Evolutionary conservation across 2,797 vertebrate genomes (phyloP).

Genomic region (Cyprinella venusta): DNA sequence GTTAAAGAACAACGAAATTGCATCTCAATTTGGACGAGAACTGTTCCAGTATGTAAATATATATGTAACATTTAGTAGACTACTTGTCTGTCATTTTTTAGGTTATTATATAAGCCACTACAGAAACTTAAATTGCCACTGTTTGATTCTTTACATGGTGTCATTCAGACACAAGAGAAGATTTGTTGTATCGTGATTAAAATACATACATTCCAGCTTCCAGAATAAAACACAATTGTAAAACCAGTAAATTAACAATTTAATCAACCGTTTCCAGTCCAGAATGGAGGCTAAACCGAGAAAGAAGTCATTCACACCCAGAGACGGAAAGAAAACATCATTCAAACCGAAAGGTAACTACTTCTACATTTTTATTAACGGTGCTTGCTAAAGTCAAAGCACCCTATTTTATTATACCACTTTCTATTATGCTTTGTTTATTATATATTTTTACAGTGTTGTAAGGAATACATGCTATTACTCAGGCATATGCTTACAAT

Average conservation of each 20-base stretch:
- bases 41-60: neutral
- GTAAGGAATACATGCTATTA: neutral
- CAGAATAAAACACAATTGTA: neutral
- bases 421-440: neutral
- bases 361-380: neutral
- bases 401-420: no score
- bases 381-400: no score
- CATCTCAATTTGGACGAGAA: neutral
- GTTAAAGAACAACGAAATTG: neutral
- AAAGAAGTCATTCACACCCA: slow-evolving; percentile 67
- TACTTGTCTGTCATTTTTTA: neutral
- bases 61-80: neutral
- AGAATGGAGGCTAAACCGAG: slow-evolving; percentile 76
- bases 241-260: neutral
- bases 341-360: slow-evolving; percentile 75
- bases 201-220: neutral
- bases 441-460: neutral
- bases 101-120: neutral
- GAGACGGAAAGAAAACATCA: slow-evolving; percentile 68
- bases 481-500: no score
- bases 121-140: neutral
- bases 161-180: neutral
- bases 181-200: neutral
- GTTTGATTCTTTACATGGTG: neutral
- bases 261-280: slow-evolving; percentile 32